phyloP scores from a whole-genome alignment of 2,888 invertebrate species.

The Lasioglossum zephyrum region DNA sequence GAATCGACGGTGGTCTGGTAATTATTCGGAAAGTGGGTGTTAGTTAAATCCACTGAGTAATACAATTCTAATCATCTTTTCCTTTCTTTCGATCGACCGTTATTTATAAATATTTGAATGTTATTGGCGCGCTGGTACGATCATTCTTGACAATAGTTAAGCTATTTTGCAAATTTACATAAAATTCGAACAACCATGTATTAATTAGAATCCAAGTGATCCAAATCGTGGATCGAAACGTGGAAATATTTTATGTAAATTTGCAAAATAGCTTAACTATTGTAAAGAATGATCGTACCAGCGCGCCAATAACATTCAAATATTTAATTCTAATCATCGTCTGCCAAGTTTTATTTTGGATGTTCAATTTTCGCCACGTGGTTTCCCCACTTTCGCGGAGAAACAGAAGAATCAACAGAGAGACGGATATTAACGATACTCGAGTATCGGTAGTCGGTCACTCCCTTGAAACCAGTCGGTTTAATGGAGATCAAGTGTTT shows the following conservation, averaged over 20 bases:
- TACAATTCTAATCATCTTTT: background rate
- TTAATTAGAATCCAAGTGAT: too few species aligned
- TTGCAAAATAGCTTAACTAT: too few species aligned
- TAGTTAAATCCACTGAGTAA: background rate
- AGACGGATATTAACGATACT: slow-evolving; percentile 54
- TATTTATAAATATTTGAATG: too few species aligned
- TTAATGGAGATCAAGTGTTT: slow-evolving; percentile 68
- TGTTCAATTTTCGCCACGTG: background rate
- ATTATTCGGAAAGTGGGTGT: slow-evolving; percentile 16
- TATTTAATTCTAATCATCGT: background rate
- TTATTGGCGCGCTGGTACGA: too few species aligned
- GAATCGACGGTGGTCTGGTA: slow-evolving; percentile 21
- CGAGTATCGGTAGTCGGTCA: slow-evolving; percentile 61
- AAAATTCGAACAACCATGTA: too few species aligned
- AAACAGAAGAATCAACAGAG: slow-evolving; percentile 32
- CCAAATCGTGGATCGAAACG: too few species aligned
- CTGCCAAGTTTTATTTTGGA: background rate
- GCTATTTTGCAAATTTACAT: too few species aligned
- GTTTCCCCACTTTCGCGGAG: background rate
- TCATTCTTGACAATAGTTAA: too few species aligned
- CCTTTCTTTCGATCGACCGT: too few species aligned
- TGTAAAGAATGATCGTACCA: too few species aligned
- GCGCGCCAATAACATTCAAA: too few species aligned
- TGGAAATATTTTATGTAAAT: too few species aligned
- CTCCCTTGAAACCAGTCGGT: slow-evolving; percentile 56